Percentiles rank a stretch among this genome's conserved stretches.
These are phyloP conservation scores for Atta cephalotes DNA, from an alignment of 1,140 invertebrate species.

Conservation along the genomic window DNA sequence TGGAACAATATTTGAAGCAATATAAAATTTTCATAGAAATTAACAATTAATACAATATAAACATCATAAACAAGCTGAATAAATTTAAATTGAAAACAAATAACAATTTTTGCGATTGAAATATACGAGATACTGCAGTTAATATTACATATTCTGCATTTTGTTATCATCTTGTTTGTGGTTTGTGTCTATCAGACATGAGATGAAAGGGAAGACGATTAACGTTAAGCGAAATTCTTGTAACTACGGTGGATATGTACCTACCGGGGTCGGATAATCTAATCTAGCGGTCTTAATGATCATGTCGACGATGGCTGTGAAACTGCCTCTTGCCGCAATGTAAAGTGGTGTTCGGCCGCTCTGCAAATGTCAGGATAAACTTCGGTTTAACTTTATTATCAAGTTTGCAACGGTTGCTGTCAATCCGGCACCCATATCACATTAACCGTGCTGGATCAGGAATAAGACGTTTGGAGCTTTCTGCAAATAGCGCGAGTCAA, in stretches of 20 bases:
- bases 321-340: conserved; percentile 92
- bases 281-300: conserved; percentile 92
- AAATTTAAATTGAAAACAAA: conserved; percentile 2
- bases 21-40: not conserved
- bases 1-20: not conserved
- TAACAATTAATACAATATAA: not conserved
- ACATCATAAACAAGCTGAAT: not conserved
- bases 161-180: not conserved
- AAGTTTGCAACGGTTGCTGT: not conserved
- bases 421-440: not conserved
- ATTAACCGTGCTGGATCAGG: conserved; percentile 45
- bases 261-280: conserved; percentile 82
- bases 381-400: conserved; percentile 67
- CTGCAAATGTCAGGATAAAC: conserved; percentile 79
- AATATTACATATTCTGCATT: not conserved
- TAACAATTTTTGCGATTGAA: not conserved
- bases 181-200: not conserved
- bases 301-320: conserved; percentile 94
- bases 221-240: not conserved
- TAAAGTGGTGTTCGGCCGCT: conserved; percentile 90
- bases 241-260: conserved; percentile 15
- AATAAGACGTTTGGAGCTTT: conserved; percentile 1
- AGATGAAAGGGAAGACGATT: not conserved
- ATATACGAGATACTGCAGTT: not conserved
- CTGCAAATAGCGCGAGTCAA: conserved; percentile 38